A percentile compares a stretch with the other conserved stretches of the same genome.
Evolutionary conservation across 2,113 vertebrate species (phyloP).

Genomic region (Formicarius rufipectus): DNA sequence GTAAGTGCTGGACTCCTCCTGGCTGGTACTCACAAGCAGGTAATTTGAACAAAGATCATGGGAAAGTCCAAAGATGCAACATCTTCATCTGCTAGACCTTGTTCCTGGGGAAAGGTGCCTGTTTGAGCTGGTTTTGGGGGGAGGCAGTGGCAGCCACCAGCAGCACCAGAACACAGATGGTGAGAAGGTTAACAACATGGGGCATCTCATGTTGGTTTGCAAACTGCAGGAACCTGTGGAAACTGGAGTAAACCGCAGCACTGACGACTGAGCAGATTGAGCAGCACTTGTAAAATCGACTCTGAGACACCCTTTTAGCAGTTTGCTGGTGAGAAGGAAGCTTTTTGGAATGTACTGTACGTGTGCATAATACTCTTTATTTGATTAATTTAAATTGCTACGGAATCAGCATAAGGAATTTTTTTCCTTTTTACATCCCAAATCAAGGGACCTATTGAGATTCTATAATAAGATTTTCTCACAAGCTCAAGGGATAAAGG

Average conservation of each 20-base stretch:
- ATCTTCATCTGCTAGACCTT: neutral
- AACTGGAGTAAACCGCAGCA: neutral
- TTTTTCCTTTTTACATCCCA: neutral
- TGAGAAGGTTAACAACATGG: neutral
- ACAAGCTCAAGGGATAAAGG: neutral
- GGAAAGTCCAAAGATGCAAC: no score
- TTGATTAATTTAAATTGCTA: conserved; percentile 40
- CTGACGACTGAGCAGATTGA: neutral
- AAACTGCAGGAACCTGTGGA: neutral
- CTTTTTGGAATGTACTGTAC: neutral
- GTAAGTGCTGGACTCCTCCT: neutral
- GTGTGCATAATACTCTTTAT: neutral
- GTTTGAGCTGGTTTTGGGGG: neutral
- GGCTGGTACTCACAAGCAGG: neutral
- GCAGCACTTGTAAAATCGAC: neutral
- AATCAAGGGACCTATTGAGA: conserved; percentile 3
- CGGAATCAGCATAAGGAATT: neutral
- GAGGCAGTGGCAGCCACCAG: accelerated
- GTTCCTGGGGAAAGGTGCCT: neutral
- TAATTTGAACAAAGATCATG: neutral
- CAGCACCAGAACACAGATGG: neutral
- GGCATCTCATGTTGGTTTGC: neutral
- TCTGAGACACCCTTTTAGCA: neutral
- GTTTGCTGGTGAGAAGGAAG: neutral
- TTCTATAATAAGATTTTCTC: conserved; percentile 1